Conservation (phyloP, 2,888 invertebrate species). For the Cephus pygmeus region DNA sequence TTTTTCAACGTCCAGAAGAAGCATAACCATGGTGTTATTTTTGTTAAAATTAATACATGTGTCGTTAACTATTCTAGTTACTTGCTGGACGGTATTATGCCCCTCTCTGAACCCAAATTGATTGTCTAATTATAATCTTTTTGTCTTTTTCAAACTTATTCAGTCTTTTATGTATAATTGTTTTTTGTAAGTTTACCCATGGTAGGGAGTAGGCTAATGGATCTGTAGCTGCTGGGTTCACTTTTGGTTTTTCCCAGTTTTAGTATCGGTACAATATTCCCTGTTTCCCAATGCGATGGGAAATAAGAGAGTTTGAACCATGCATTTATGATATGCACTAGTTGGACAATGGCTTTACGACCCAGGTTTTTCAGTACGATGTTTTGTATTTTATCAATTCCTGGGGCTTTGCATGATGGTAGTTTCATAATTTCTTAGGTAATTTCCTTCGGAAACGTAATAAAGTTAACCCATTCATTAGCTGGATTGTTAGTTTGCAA, state of each 20-base stretch:
- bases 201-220: constrained; percentile 25
- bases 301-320: not conserved
- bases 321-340: not conserved
- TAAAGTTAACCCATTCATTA: not conserved
- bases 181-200: constrained; percentile 26
- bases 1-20: constrained; percentile 52
- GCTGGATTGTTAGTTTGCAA: too few relatives aligned
- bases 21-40: constrained; percentile 38
- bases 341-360: not conserved
- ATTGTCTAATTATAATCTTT: constrained; percentile 21
- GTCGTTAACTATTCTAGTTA: constrained; percentile 42
- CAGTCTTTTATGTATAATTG: constrained; percentile 26
- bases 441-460: constrained; percentile 17
- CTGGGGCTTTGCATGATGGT: constrained; percentile 23
- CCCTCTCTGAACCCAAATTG: constrained; percentile 48
- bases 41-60: constrained; percentile 40
- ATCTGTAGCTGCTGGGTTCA: constrained; percentile 14
- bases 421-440: constrained; percentile 15
- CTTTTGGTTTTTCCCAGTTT: not conserved
- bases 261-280: not conserved
- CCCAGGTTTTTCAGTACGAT: not conserved
- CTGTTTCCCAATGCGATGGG: not conserved
- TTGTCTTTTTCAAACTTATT: constrained; percentile 23
- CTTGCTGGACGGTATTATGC: constrained; percentile 45
- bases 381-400: not conserved